Conservation (phyloP, 1,140 invertebrate species). For the Riptortus pedestris region DNA sequence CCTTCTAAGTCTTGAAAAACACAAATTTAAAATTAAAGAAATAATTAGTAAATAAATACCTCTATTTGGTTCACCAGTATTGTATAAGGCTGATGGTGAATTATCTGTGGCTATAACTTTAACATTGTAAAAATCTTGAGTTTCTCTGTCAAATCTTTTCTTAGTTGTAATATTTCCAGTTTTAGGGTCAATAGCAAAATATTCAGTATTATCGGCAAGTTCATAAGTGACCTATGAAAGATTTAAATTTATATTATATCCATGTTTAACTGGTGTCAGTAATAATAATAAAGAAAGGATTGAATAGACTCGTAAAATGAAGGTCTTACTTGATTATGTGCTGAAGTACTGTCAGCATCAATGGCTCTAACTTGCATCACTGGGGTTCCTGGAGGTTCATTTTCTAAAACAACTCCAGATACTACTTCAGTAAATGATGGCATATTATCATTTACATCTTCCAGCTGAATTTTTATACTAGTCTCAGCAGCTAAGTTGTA, state of each 20-base stretch:
- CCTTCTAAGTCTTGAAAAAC: not conserved
- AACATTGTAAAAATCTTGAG: slow-evolving; percentile 65
- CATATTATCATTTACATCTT: slow-evolving; percentile 81
- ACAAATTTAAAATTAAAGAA: too few relatives aligned
- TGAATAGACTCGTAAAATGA: too few relatives aligned
- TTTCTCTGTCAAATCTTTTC: slow-evolving; percentile 68
- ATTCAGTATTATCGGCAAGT: slow-evolving; percentile 53
- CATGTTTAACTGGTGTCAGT: not conserved
- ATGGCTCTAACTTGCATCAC: slow-evolving; percentile 79
- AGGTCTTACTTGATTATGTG: slow-evolving; percentile 56
- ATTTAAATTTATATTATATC: slow-evolving; percentile 2
- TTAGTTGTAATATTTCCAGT: slow-evolving; percentile 77
- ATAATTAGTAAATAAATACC: slow-evolving; percentile 36
- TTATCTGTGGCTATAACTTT: slow-evolving; percentile 77
- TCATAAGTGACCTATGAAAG: slow-evolving; percentile 53
- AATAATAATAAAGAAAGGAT: too few relatives aligned
- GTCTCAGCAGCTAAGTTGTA: slow-evolving; percentile 66
- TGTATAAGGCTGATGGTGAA: slow-evolving; percentile 63
- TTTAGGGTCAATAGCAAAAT: slow-evolving; percentile 63
- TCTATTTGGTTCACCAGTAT: slow-evolving; percentile 54
- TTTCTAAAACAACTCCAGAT: slow-evolving; percentile 69
- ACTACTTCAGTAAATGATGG: slow-evolving; percentile 68
- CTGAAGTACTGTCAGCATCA: slow-evolving; percentile 72
- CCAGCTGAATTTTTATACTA: slow-evolving; percentile 59
- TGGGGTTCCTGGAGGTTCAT: slow-evolving; percentile 63